Evolutionary conservation across 2,888 invertebrate species (phyloP), one percentile per base, ranked within the genome.

Genomic region (Clepsis dumicolana): DNA sequence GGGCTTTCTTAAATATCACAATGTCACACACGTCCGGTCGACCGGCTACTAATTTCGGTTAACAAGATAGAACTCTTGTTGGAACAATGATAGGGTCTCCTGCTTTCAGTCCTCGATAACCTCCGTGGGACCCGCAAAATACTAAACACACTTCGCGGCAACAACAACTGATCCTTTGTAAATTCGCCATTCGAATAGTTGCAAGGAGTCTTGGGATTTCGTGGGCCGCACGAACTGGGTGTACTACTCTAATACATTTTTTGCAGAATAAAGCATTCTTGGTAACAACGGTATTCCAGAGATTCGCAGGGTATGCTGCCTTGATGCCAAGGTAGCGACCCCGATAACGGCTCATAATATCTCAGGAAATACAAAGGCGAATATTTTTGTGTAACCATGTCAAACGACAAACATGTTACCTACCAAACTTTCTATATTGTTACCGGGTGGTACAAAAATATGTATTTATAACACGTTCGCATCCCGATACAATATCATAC

Each of bases 181-280:
- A 35, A 50, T 27, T 27, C 53, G 27, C n/a, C n/a, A 25, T 50
- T 52, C 25, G 10, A 52, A 52, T 14, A 52, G 18, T 44, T 44
- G 7, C 48, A 12, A 48, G 10, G 4, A 48, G 21, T 21, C 21
- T 18, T 18, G 7, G 16, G 41, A 16, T 8, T 44, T 44, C 18
- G 7, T 44, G 44, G 7, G 7, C 18, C 44, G 16, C n/a, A 18
- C n/a, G 16, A 44, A 18, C 16, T n/a, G n/a, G n/a, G n/a, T n/a
- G n/a, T n/a, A n/a, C n/a, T 18, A 44, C 18, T 44, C 18, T 0
- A 44, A 4, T 44, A 44, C 18, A 48, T 48, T 48, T 44, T 48
- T 48, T 48, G 48, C 18, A 21, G 12, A 21, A 48, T 21, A 48
- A 48, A 48, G 48, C 48, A 48, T 48, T 48, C 48, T 48, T 48